Evolutionary conservation across 1,140 invertebrate genomes (phyloP), one percentile per base, ranked within the genome.

Genomic region (Samia ricini): DNA sequence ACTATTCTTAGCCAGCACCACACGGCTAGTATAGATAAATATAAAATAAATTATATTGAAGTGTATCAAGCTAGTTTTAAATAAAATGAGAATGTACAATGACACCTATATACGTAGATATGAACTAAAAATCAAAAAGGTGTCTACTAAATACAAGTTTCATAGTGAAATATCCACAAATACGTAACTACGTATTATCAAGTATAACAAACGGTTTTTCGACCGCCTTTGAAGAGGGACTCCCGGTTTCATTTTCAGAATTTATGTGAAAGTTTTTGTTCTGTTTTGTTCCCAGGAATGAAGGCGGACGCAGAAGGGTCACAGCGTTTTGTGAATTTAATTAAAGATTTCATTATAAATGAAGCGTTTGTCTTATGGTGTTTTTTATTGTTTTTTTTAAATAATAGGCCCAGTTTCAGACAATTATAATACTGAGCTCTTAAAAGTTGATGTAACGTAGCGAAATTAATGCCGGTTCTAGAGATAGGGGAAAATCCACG

Each of bases 171-270:
- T 42, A 42, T 12, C 4, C 0, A 42, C 33, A 12, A 4, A 42
- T 1, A 15, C n/a, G n/a, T 42, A 15, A 15, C 7, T 42, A 42
- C n/a, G 12, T 42, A 42, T 42, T 42, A 42, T 42, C n/a, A 42
- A 42, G 33, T 42, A 42, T 42, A 10, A 74, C 67, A 70, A 69
- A 71, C 65, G 61, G 61, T 50, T 66, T 68, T 72, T 72, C 66
- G 71, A 72, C 66, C 74, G 64, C 65, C 65, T 70, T 76, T 61
- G 68, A 72, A 61, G 61, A 61, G 61, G 61, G 49, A 51, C 18
- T 60, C 56, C 33, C 59, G 61, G 61, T 69, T 63, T 68, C 63
- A 72, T 68, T 71, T 70, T 60, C 62, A 65, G 64, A 60, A 72
- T 69, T 65, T 69, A 72, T 69, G 60, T 69, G 57, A 61, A 66